Conservation (phyloP, 1,140 invertebrate genomes). For the Lepidurus arcticus region DNA sequence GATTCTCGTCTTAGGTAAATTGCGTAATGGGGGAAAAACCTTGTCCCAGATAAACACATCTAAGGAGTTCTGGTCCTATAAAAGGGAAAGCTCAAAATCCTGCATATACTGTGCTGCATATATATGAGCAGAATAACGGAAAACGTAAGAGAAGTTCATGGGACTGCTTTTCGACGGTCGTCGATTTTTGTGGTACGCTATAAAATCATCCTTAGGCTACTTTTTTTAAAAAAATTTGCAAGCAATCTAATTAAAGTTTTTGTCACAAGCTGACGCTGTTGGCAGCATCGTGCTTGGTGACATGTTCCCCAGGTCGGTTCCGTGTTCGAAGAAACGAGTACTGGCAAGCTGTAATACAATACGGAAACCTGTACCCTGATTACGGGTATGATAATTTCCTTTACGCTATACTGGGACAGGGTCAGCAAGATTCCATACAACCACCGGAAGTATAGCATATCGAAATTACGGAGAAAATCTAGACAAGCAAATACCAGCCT, state of each 20-base stretch:
- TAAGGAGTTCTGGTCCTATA: background rate
- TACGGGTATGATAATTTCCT: background rate
- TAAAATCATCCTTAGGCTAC: background rate
- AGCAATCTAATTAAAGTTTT: background rate
- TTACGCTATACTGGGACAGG: background rate
- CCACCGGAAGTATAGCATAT: background rate
- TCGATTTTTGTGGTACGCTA: background rate
- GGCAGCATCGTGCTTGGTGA: background rate
- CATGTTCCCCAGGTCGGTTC: background rate
- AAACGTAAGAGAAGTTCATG: background rate
- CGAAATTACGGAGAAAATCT: background rate
- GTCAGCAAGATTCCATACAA: background rate
- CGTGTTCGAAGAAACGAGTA: background rate
- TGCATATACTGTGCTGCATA: background rate
- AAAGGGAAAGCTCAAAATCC: background rate
- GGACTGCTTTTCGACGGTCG: background rate
- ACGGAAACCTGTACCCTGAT: background rate
- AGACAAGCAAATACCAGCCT: background rate
- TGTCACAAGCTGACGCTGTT: background rate
- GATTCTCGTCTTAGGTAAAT: background rate
- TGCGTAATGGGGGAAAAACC: background rate
- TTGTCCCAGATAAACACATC: background rate
- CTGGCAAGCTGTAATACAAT: background rate
- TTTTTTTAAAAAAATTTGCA: background rate
- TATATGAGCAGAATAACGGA: background rate